Base-by-base conservation (phyloP, 2,797 vertebrate genomes). In the Phrynocephalus vlangalii region DNA sequence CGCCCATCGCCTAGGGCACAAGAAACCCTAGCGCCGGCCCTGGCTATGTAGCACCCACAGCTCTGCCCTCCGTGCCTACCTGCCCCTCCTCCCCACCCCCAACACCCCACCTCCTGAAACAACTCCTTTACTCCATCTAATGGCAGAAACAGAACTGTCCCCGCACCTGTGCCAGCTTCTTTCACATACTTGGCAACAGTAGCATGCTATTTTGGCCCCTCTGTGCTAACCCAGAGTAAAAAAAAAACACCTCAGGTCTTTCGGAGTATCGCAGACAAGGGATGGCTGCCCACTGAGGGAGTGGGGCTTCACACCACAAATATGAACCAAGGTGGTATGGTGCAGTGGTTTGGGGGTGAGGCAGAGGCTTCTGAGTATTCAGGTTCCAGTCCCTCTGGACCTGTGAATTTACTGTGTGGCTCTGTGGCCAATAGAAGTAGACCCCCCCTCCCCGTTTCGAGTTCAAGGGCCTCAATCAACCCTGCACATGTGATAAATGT, bases 191-290 rank as follows among this genome's bases (percentile, higher is more conserved):
- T 44, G 38, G 38, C 26, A n/a, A 56, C 83, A 85, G 33, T 13
- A 33, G 83, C 24, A 8, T 84, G 52, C 56, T 60, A 56, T 83
- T 84, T 84, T 84, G 60, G 38, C 38, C 38, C 75, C 13, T 52
- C n/a, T 18, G 30, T 26, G 24, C 44, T 28, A 30, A 52, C 70
- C 20, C 73, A 76, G 22, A 76, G 33, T 76, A 76, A 44, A 76
- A 9, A 15, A 9, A 7, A 44, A 44, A 44, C 3, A 44, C 38
- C 5, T 44, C 38, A 44, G 38, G 38, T 44, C 38, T 44, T 44
- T 44, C 38, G 38, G 38, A 63, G 13, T 20, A 3, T 63, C 20
- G 0, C n/a, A 72, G 68, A 72, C 18, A 6, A 60, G 11, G 1
- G 6, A 8, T 30, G 16, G 20, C 26, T 3, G 70, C 71, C 16